Evolutionary conservation across 1,140 invertebrate genomes (phyloP).

Genomic region (Leptinotarsa undecemlineata): DNA sequence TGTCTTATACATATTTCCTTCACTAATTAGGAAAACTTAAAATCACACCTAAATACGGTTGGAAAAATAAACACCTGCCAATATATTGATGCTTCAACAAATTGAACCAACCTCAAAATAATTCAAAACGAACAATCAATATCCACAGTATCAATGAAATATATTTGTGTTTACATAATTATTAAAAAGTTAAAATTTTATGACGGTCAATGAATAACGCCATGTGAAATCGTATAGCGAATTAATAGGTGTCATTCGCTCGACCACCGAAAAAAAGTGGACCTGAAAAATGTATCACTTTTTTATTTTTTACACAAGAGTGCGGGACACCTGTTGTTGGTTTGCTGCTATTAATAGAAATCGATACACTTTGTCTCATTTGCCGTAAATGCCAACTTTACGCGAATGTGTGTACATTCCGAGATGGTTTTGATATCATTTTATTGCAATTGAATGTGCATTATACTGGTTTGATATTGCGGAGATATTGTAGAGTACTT

Average conservation of each 20-base stretch:
- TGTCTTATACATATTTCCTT: too few relatives aligned
- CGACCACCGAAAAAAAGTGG: slow-evolving; percentile 46
- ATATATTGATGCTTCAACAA: background rate
- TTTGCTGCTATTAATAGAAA: slow-evolving; percentile 37
- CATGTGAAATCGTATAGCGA: slow-evolving; percentile 48
- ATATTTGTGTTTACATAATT: slow-evolving; percentile 42
- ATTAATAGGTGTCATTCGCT: slow-evolving; percentile 54
- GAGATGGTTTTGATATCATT: background rate
- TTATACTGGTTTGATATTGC: background rate
- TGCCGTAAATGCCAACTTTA: slow-evolving; percentile 5
- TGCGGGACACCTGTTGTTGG: slow-evolving; percentile 51
- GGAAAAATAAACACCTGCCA: too few relatives aligned
- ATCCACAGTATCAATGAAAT: slow-evolving; percentile 16
- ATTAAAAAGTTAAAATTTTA: slow-evolving; percentile 44
- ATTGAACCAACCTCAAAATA: background rate
- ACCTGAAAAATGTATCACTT: slow-evolving; percentile 44
- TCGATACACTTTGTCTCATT: slow-evolving; percentile 36
- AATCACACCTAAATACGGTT: too few relatives aligned
- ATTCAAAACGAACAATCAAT: background rate
- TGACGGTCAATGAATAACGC: slow-evolving; percentile 45
- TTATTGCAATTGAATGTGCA: background rate
- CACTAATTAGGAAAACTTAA: too few relatives aligned
- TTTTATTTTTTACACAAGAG: slow-evolving; percentile 36
- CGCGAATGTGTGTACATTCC: slow-evolving; percentile 2
- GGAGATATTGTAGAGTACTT: background rate